Conservation (phyloP, 2,113 vertebrate species). For the Pipra filicauda region DNA sequence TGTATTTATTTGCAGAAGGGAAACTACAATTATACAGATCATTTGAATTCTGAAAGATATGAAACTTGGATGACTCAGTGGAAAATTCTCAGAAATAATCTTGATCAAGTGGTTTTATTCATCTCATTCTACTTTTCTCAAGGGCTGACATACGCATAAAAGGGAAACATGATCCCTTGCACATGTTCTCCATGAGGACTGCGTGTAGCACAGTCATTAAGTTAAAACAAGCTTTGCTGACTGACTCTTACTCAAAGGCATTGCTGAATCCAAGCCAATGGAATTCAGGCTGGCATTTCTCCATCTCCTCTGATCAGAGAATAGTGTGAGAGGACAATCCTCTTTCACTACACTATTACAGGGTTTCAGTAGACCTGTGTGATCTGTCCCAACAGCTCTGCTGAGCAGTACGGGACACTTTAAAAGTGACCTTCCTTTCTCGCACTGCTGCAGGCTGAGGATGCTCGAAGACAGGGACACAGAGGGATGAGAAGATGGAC, state of each 20-base stretch:
- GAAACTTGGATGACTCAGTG: constrained; percentile 14
- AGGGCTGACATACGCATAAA: constrained; percentile 10
- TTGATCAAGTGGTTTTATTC: constrained; percentile 30
- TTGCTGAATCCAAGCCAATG: constrained; percentile 37
- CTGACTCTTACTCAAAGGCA: constrained; percentile 30
- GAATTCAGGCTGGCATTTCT: constrained; percentile 34
- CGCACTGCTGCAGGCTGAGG: not conserved
- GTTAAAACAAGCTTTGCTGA: constrained; percentile 30
- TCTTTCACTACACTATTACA: not conserved
- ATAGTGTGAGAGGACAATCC: not conserved
- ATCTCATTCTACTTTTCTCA: constrained; percentile 47
- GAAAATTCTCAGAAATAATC: constrained; percentile 28
- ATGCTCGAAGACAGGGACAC: not conserved
- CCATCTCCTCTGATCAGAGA: not conserved
- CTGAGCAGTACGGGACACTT: not conserved
- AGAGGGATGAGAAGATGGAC: not conserved
- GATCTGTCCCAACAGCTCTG: not conserved
- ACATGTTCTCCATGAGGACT: constrained; percentile 52
- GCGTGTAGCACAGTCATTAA: constrained; percentile 1
- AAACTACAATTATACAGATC: not conserved
- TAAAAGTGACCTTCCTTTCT: not conserved
- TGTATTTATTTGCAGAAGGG: constrained; percentile 2
- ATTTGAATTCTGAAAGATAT: not conserved
- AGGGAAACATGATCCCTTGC: constrained; percentile 32
- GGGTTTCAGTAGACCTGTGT: not conserved